Percentiles rank a stretch among this genome's conserved stretches.
Evolutionary conservation across 2,888 invertebrate genomes (phyloP).

Genomic region (Abscondita cerata): DNA sequence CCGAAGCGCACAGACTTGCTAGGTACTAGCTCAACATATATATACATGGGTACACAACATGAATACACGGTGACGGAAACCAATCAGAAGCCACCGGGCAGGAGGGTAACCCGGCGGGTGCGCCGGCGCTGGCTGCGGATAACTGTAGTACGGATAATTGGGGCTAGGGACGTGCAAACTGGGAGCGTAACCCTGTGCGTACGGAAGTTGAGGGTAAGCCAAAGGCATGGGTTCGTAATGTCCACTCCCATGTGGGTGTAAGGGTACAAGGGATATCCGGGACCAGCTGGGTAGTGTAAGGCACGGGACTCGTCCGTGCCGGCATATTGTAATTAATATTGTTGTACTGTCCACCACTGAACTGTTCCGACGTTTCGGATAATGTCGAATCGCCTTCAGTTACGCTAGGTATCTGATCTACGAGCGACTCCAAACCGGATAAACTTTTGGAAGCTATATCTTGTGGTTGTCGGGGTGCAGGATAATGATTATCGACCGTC

Average conservation of each 20-base stretch:
- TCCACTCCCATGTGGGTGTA: conserved; percentile 57
- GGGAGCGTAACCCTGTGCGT: conserved; percentile 59
- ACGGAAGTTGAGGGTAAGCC: conserved; percentile 54
- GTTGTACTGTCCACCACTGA: conserved; percentile 51
- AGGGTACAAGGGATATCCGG: conserved; percentile 57
- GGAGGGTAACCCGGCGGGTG: conserved; percentile 58
- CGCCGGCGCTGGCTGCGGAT: conserved; percentile 56
- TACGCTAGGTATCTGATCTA: conserved; percentile 91
- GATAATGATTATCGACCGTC: conserved; percentile 57
- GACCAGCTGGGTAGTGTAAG: conserved; percentile 53
- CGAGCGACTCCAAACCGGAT: conserved; percentile 86
- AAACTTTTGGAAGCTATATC: conserved; percentile 87
- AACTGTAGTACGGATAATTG: conserved; percentile 69
- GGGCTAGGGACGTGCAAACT: conserved; percentile 73
- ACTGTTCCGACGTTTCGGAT: conserved; percentile 50
- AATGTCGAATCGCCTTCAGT: conserved; percentile 69
- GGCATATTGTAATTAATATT: conserved; percentile 60
- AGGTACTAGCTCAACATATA: conserved; percentile 62
- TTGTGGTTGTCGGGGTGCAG: conserved; percentile 63
- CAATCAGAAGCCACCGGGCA: conserved; percentile 60
- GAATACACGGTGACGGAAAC: conserved; percentile 60
- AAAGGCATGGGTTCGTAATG: conserved; percentile 60
- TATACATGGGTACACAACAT: conserved; percentile 62
- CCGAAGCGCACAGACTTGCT: conserved; percentile 61
- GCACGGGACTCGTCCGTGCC: conserved; percentile 56